Evolutionary conservation across 2,797 vertebrate species (phyloP).

Genomic region (Hypotaenidia okinawae): DNA sequence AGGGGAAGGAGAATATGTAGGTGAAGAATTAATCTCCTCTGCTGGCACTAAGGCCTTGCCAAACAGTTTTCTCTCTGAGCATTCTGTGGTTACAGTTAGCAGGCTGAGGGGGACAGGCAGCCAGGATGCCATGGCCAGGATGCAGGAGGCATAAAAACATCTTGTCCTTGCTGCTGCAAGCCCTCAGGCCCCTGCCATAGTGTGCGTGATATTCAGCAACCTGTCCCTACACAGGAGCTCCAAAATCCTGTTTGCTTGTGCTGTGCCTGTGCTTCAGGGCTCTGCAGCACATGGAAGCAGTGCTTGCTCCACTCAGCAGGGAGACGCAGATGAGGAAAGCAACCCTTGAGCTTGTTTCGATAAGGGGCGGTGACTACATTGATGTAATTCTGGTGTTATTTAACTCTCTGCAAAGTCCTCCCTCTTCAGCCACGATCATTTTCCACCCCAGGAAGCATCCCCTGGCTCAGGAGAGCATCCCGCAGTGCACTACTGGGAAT

Average conservation of each 20-base stretch:
- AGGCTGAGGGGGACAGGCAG: neutral
- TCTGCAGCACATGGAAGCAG: neutral
- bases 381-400: neutral
- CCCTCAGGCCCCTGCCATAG: too few relatives aligned
- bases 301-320: fast-evolving
- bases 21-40: neutral
- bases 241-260: neutral
- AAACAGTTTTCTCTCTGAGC: neutral
- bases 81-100: neutral
- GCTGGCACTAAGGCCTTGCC: neutral
- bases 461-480: neutral
- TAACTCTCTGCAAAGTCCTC: neutral
- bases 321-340: neutral
- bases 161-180: neutral
- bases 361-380: neutral
- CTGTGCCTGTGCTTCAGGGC: neutral
- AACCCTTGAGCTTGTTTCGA: neutral
- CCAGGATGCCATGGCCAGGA: neutral
- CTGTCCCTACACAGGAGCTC: neutral
- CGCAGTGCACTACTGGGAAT: neutral
- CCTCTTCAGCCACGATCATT: neutral
- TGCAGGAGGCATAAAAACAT: neutral
- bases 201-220: neutral
- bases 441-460: neutral
- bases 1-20: neutral